These are phyloP conservation scores for Myzus persicae DNA, from an alignment of 1,140 invertebrate species.

Conservation along the genomic window DNA sequence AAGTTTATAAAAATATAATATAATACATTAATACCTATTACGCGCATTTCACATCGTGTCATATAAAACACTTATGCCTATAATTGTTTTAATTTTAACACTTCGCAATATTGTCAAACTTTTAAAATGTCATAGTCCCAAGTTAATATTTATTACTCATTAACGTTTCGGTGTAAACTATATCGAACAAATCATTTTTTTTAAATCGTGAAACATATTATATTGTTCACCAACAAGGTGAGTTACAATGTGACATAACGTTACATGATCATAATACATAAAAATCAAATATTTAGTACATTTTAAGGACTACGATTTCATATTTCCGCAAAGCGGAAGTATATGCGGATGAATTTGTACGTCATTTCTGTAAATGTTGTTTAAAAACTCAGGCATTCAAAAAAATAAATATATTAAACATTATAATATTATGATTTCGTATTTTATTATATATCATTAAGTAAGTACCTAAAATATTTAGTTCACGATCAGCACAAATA, in stretches of 20 bases:
- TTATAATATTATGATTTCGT: neutral
- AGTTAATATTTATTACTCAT: neutral
- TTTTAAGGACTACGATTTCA: neutral
- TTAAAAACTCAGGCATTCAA: neutral
- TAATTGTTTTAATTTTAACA: neutral
- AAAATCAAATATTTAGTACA: too few relatives aligned
- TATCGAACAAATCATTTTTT: neutral
- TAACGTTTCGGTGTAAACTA: neutral
- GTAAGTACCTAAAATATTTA: neutral
- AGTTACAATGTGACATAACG: too few relatives aligned
- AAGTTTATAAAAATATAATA: neutral
- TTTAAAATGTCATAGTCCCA: neutral
- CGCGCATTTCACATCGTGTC: neutral
- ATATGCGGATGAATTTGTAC: neutral
- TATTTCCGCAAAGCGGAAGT: neutral
- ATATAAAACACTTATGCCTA: neutral
- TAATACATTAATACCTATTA: too few relatives aligned
- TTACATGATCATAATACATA: neutral
- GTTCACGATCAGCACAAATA: neutral
- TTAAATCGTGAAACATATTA: neutral
- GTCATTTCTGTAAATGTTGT: neutral
- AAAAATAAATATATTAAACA: neutral
- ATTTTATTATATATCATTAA: neutral
- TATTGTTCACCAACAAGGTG: too few relatives aligned
- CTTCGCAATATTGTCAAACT: neutral